Percentiles rank a stretch among this genome's conserved stretches.
These are phyloP conservation scores for Danio jaintianensis DNA, from an alignment of 2,797 vertebrate species.

Conservation along the genomic window DNA sequence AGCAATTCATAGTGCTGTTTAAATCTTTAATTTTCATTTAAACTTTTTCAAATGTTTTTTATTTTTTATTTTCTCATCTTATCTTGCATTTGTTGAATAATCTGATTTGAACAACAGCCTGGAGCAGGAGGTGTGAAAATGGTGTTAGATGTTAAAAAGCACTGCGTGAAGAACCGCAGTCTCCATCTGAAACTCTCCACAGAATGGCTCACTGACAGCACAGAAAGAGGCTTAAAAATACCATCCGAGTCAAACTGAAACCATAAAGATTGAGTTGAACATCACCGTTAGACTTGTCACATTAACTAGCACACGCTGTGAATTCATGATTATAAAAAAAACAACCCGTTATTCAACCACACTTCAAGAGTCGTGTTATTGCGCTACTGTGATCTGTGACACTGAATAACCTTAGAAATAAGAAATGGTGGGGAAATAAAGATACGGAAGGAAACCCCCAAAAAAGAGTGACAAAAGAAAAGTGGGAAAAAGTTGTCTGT, in stretches of 20 bases:
- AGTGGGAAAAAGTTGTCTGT: background rate
- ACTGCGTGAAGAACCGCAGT: slow-evolving; percentile 69
- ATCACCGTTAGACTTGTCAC: slow-evolving; percentile 21
- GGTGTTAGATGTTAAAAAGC: slow-evolving; percentile 51
- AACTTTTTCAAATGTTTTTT: background rate
- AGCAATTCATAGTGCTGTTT: slow-evolving; percentile 68
- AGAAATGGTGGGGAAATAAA: background rate
- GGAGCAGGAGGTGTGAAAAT: slow-evolving; percentile 71
- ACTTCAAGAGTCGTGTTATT: slow-evolving; percentile 75
- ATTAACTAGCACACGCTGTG: slow-evolving; percentile 47
- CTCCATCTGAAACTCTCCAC: slow-evolving; percentile 76
- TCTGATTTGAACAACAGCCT: slow-evolving; percentile 73
- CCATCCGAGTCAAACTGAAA: slow-evolving; percentile 68
- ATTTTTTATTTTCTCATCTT: slow-evolving; percentile 57
- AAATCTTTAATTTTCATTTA: slow-evolving; percentile 61
- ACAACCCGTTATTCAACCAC: slow-evolving; percentile 68
- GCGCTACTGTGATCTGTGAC: background rate
- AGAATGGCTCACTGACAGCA: slow-evolving; percentile 73
- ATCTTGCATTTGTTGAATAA: slow-evolving; percentile 71
- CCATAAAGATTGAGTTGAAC: slow-evolving; percentile 19
- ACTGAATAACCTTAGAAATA: background rate
- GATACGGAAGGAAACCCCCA: no score
- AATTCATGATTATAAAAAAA: slow-evolving; percentile 67
- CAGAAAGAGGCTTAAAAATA: slow-evolving; percentile 68
- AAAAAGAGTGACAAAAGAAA: background rate